These are phyloP conservation scores for Clarias laeviceps DNA, from an alignment of 2,797 vertebrate genomes.

Conservation along the genomic window DNA sequence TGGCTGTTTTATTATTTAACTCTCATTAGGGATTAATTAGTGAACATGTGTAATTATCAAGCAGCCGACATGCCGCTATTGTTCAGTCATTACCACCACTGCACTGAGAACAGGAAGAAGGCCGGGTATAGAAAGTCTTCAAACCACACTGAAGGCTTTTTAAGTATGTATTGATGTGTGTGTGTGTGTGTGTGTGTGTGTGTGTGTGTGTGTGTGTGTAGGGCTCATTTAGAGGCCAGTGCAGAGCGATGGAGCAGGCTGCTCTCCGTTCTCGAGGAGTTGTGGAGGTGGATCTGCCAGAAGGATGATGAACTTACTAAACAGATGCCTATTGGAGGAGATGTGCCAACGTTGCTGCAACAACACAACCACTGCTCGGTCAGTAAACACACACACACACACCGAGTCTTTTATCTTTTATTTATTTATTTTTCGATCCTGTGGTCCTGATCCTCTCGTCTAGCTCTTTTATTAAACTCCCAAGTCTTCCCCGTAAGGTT, in stretches of 20 bases:
- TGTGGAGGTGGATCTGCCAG: conserved; percentile 90
- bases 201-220: conserved; percentile 63
- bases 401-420: too few relatives aligned
- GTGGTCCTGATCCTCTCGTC: background rate
- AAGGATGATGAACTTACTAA: conserved; percentile 94
- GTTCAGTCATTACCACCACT: conserved; percentile 52
- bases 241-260: conserved; percentile 93
- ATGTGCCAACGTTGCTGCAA: conserved; percentile 89
- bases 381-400: conserved; percentile 48
- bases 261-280: conserved; percentile 87
- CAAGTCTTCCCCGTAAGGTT: background rate
- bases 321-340: conserved; percentile 94
- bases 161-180: background rate
- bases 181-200: conserved; percentile 18
- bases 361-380: conserved; percentile 89
- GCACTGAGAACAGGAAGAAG: background rate
- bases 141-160: background rate
- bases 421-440: background rate
- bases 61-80: conserved; percentile 47
- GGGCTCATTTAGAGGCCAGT: conserved; percentile 92
- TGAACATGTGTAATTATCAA: conserved; percentile 69
- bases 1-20: conserved; percentile 54
- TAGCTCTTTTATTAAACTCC: background rate
- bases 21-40: conserved; percentile 70
- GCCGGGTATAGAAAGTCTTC: too few relatives aligned